Evolutionary conservation across 2,113 vertebrate species (phyloP), one percentile per base, ranked within the genome.

Genomic region (Plecotus auritus): DNA sequence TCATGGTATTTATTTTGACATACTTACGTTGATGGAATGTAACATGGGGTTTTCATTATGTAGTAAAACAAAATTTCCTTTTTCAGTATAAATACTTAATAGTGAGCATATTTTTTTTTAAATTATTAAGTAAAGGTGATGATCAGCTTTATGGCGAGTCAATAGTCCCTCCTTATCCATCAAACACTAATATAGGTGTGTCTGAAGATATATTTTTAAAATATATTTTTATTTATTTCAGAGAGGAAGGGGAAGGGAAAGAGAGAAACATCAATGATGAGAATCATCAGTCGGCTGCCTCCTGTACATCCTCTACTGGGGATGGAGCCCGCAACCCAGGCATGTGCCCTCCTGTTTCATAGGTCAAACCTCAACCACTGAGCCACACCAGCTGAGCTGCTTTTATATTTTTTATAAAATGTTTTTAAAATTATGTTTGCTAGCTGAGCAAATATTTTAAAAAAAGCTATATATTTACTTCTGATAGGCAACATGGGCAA

Each of bases 401-500:
- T 70, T 77, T 73, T 69, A 35, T 51, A 77, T 61, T 42, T 51
- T 72, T 69, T 51, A 45, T 67, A 54, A 76, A 87, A 49, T 42
- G 40, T 45, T 40, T 40, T 51, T 13, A 86, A 54, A 90, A 30
- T 73, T 81, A 74, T 16, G 51, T 83, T 87, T 54, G 40, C 51
- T 84, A 64, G 69, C 70, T 88, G 26, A 91, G 45, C 28, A 88
- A 92, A 92, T 51, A n/a, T n/a, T n/a, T n/a, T n/a, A 88, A 83
- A 70, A 49, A 88, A 72, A 81, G 37, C 23, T 70, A 20, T 61
- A 45, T 14, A 72, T 73, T 54, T 69, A 93, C 22, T 80, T 67
- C 77, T n/a, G 12, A 64, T 16, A 64, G 14, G 5, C 49, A 61
- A 56, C 20, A 18, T 32, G 35, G 45, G 20, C 4, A 66, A 88